Conservation (phyloP, 2,888 invertebrate species). For the Eucriotettix oculatus region DNA sequence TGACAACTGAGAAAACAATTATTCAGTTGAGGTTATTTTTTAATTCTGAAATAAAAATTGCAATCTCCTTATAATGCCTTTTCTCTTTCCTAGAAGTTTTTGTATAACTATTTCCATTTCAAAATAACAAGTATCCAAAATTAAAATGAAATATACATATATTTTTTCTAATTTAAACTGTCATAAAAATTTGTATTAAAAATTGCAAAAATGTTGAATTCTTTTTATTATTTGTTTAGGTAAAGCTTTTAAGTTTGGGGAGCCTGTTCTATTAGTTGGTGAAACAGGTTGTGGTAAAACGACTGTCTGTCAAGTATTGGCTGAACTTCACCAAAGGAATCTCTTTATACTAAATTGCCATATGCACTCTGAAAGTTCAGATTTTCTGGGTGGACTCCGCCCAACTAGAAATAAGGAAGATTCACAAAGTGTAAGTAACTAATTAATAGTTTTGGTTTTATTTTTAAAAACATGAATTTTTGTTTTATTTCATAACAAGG, state of each 20-base stretch:
- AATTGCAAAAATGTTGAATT: not conserved
- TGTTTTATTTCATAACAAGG: too few relatives aligned
- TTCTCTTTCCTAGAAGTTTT: too few relatives aligned
- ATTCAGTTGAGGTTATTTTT: too few relatives aligned
- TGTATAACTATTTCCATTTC: too few relatives aligned
- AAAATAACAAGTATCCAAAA: not conserved
- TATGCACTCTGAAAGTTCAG: slow-evolving; percentile 95
- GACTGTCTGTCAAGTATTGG: slow-evolving; percentile 79
- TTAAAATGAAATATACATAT: not conserved
- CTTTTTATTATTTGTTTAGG: slow-evolving; percentile 22
- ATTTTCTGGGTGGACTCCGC: slow-evolving; percentile 88
- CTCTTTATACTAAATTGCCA: slow-evolving; percentile 88
- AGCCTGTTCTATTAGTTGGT: slow-evolving; percentile 90
- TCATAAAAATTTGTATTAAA: not conserved
- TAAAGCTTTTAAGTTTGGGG: slow-evolving; percentile 77
- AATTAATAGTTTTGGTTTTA: too few relatives aligned
- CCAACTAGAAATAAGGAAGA: slow-evolving; percentile 45
- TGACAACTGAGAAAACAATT: too few relatives aligned
- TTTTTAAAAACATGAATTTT: too few relatives aligned
- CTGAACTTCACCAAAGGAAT: slow-evolving; percentile 45
- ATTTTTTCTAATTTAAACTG: not conserved
- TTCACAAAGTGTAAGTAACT: too few relatives aligned
- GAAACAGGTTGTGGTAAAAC: slow-evolving; percentile 98
- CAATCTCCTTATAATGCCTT: too few relatives aligned
- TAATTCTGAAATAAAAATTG: too few relatives aligned